Evolutionary conservation across 2,113 vertebrate species (phyloP), one percentile per base, ranked within the genome.

Genomic region (Strix aluco): DNA sequence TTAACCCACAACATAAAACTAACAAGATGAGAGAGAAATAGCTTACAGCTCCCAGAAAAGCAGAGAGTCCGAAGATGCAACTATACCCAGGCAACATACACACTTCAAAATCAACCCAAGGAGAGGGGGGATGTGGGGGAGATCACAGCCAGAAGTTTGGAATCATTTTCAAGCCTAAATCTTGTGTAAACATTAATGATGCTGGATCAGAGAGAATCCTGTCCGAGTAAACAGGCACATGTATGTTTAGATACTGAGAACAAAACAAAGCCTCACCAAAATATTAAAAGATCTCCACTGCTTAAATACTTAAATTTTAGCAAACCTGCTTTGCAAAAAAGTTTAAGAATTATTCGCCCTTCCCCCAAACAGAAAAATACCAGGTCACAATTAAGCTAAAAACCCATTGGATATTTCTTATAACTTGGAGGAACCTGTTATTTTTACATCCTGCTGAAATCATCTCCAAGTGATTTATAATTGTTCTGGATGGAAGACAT

Each of bases 401-500:
- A 91, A 82, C 40, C 84, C 0, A 0, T 18, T 86, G 66, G 87
- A 40, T 70, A 91, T 88, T 51, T 77, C 30, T 59, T 86, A 30
- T 51, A 90, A 88, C 67, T 57, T 81, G 89, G 86, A 93, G 74
- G 55, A 94, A 91, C 71, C 89, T 92, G 89, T 92, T 94, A 77
- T 65, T 94, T 93, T 74, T 88, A 88, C 54, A 80, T 78, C 87
- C 81, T 74, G 87, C 91, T 95, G 77, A 94, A 97, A 75, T 46
- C 66, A 95, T 93, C 84, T 88, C 80, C 55, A 67, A 90, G 80
- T 71, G 67, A 91, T 97, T 88, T 93, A 42, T 94, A 96, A 94
- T 51, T 93, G 71, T 73, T 90, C 92, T 90, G 30, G 47, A 77
- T 81, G 36, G 75, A 82, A 93, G 66, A 86, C 30, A 49, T 75